Evolutionary conservation across 2,888 invertebrate genomes (phyloP).

Genomic region (Acronicta leporina): DNA sequence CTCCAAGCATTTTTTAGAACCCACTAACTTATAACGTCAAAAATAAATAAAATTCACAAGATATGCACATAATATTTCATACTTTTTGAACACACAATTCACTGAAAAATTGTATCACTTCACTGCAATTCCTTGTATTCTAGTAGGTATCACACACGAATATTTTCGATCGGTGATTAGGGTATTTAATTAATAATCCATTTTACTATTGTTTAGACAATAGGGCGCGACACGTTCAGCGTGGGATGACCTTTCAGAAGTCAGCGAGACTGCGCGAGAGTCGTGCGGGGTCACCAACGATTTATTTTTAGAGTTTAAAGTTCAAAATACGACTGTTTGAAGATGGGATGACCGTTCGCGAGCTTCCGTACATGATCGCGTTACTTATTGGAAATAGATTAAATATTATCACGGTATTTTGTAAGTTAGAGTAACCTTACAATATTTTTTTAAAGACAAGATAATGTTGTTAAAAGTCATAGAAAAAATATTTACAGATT

Average conservation of each 20-base stretch:
- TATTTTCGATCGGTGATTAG: conserved; percentile 7
- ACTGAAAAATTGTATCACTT: conserved; percentile 30
- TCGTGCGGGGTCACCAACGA: conserved; percentile 85
- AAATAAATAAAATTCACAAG: neutral
- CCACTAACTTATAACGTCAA: neutral
- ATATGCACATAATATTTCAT: conserved; percentile 17
- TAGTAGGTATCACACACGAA: conserved; percentile 7
- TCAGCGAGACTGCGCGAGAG: conserved; percentile 83
- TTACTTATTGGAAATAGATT: conserved; percentile 52
- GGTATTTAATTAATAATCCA: conserved; percentile 51
- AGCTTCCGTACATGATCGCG: conserved; percentile 66
- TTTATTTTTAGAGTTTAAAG: conserved; percentile 90
- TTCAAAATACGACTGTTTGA: conserved; percentile 87
- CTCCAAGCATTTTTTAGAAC: conserved; percentile 17
- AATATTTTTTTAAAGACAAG: neutral
- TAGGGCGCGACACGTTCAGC: conserved; percentile 72
- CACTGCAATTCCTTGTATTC: conserved; percentile 29
- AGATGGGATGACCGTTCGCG: conserved; percentile 63
- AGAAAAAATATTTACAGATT: neutral
- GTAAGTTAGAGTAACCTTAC: neutral
- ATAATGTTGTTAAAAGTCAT: neutral
- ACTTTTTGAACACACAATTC: conserved; percentile 20
- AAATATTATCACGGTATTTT: conserved; percentile 25
- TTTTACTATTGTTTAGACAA: conserved; percentile 67
- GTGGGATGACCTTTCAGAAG: conserved; percentile 87